phyloP scores from a whole-genome alignment of 2,888 invertebrate species.

The Nowickia ferox region DNA sequence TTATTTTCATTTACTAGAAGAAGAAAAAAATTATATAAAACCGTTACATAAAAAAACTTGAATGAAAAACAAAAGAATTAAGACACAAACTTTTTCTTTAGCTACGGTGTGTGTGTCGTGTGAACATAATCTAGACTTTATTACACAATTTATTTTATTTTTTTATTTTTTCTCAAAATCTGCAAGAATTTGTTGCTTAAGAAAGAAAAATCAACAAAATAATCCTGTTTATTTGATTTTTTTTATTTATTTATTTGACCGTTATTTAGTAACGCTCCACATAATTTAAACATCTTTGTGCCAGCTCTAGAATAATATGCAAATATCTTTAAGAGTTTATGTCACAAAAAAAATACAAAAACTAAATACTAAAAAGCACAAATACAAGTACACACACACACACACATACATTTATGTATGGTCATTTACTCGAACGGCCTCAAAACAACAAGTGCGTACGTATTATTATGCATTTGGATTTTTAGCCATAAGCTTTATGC shows the following conservation, averaged over 20 bases:
- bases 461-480: conserved; percentile 21
- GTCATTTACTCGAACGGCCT: not conserved
- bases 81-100: conserved; percentile 26
- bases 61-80: conserved; percentile 28
- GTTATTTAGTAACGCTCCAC: conserved; percentile 64
- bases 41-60: not conserved
- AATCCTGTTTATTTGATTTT: conserved; percentile 52
- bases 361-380: conserved; percentile 6
- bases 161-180: not conserved
- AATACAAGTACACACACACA: not conserved
- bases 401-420: not conserved
- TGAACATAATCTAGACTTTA: conserved; percentile 19
- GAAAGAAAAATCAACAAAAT: conserved; percentile 8
- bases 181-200: not conserved
- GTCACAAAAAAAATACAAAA: conserved; percentile 51
- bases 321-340: conserved; percentile 53
- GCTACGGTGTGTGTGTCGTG: not conserved
- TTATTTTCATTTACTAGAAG: not conserved
- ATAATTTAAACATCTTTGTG: conserved; percentile 52
- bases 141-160: conserved; percentile 12
- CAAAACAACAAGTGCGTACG: conserved; percentile 69
- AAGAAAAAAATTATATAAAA: not conserved
- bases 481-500: conserved; percentile 44
- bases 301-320: conserved; percentile 54
- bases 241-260: conserved; percentile 18